Percentiles rank a stretch among this genome's conserved stretches.
phyloP scores from a whole-genome alignment of 1,140 invertebrate species.

The Papilio polytes region DNA sequence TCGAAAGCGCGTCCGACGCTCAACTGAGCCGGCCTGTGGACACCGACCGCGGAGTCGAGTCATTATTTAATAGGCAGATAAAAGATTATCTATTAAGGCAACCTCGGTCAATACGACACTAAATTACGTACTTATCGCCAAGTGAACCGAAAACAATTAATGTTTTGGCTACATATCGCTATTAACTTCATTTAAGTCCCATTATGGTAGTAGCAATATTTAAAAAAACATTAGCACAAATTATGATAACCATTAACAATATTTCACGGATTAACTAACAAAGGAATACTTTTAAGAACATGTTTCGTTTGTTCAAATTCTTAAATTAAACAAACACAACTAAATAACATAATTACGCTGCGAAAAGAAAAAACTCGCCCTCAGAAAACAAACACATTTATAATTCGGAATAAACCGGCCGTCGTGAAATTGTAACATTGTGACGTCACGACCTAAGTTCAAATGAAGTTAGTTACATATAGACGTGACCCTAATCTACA shows the following conservation, averaged over 20 bases:
- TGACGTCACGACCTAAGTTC: slow-evolving; percentile 6
- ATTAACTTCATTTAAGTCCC: neutral
- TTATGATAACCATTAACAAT: neutral
- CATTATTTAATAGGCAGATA: slow-evolving; percentile 82
- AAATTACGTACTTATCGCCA: slow-evolving; percentile 65
- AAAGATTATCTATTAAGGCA: slow-evolving; percentile 81
- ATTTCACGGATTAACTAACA: too few relatives aligned
- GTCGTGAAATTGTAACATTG: neutral
- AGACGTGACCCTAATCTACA: slow-evolving; percentile 3
- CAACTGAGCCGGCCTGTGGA: slow-evolving; percentile 52
- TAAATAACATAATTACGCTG: too few relatives aligned
- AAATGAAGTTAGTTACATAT: slow-evolving; percentile 16
- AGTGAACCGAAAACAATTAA: slow-evolving; percentile 12
- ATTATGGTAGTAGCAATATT: neutral
- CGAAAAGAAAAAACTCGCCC: too few relatives aligned
- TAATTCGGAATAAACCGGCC: neutral
- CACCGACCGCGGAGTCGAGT: slow-evolving; percentile 54
- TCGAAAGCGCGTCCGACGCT: slow-evolving; percentile 45
- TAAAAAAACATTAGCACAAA: neutral
- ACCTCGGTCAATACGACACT: slow-evolving; percentile 75
- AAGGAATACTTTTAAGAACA: too few relatives aligned
- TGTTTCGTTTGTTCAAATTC: too few relatives aligned
- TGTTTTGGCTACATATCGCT: neutral
- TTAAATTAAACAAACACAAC: too few relatives aligned
- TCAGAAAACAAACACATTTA: neutral